phyloP scores from a whole-genome alignment of 2,888 invertebrate species.

The Lasiommata megera region DNA sequence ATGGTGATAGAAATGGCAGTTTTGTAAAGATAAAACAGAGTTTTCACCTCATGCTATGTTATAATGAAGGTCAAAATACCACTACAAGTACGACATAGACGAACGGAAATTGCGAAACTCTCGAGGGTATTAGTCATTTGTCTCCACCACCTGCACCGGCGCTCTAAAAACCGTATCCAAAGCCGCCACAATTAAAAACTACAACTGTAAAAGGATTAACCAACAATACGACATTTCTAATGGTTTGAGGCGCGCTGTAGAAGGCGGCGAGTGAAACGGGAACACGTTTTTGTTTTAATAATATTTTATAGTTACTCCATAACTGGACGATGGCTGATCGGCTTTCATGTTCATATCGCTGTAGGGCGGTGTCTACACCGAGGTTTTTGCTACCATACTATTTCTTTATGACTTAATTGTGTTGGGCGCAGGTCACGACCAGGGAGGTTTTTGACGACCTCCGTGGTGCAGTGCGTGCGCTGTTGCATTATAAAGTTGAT shows the following conservation, averaged over 20 bases:
- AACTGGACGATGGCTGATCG: slow-evolving; percentile 55
- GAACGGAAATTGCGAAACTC: slow-evolving; percentile 4
- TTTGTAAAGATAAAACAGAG: too few relatives aligned
- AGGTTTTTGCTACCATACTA: slow-evolving; percentile 11
- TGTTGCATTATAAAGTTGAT: too few relatives aligned
- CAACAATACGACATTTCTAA: slow-evolving; percentile 58
- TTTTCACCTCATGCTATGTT: too few relatives aligned
- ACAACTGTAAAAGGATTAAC: slow-evolving; percentile 50
- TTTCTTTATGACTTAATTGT: slow-evolving; percentile 7
- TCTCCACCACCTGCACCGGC: not conserved
- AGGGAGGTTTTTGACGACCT: too few relatives aligned
- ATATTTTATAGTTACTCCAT: slow-evolving; percentile 66
- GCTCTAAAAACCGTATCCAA: slow-evolving; percentile 10
- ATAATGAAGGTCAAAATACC: too few relatives aligned
- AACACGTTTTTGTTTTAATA: slow-evolving; percentile 64
- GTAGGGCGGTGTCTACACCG: slow-evolving; percentile 25
- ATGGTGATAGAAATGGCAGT: too few relatives aligned
- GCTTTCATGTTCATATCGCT: slow-evolving; percentile 52
- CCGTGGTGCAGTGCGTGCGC: too few relatives aligned
- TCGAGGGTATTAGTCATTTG: not conserved
- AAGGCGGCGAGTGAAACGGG: slow-evolving; percentile 68
- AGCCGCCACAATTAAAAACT: slow-evolving; percentile 24
- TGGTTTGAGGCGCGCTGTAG: slow-evolving; percentile 50
- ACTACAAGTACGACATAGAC: not conserved
- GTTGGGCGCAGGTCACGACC: too few relatives aligned